phyloP scores from a whole-genome alignment of 1,140 invertebrate species.

The Brachionus koreanus region DNA sequence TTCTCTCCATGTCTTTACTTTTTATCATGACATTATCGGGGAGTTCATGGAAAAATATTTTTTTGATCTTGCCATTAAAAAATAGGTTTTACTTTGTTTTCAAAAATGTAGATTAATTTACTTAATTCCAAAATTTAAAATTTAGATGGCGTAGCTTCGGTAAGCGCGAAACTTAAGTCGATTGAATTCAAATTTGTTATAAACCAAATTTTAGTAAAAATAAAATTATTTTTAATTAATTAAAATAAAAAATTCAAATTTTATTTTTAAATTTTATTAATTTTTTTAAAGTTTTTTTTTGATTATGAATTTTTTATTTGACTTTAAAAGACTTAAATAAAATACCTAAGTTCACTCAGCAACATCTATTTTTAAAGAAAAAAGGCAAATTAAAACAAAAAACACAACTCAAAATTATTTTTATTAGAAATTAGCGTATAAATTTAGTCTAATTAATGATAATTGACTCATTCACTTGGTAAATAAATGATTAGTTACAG shows the following conservation, averaged over 20 bases:
- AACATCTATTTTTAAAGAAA: background rate
- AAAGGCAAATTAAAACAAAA: background rate
- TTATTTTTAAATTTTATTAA: background rate
- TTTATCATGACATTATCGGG: too few species aligned
- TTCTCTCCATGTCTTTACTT: too few species aligned
- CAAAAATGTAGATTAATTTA: too few species aligned
- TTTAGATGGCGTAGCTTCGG: too few species aligned
- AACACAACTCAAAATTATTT: background rate
- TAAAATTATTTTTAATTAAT: background rate
- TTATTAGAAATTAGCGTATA: background rate
- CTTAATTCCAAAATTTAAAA: too few species aligned
- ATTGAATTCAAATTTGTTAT: background rate
- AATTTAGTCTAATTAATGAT: background rate
- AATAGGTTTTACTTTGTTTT: too few species aligned
- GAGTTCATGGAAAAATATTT: too few species aligned
- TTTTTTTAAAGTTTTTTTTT: background rate
- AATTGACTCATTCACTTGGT: background rate
- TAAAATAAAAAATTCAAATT: background rate
- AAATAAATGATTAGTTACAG: background rate
- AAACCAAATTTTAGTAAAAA: too few species aligned
- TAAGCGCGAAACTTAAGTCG: too few species aligned
- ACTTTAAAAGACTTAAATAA: background rate
- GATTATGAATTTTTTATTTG: background rate
- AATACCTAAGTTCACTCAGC: background rate
- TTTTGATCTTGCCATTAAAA: too few species aligned